Base-by-base conservation (phyloP, 2,888 invertebrate genomes). In the Sinelater perroti region DNA sequence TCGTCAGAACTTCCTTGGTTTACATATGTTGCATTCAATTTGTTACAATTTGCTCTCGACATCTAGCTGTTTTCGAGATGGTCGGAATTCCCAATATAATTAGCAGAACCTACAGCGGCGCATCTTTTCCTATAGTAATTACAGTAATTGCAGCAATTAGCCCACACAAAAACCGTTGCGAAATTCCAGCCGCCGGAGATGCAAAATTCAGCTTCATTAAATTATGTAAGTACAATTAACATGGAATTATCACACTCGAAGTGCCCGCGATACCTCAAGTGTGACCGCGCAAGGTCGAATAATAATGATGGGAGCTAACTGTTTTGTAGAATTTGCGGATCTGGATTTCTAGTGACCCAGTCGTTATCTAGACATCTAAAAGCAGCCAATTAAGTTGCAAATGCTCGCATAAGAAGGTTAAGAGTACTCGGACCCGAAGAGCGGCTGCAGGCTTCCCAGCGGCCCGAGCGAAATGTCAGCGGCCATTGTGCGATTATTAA, bases 261-360 rank as follows among this genome's bases (percentile, higher is more conserved):
- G 54, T 54, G 54, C 46, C 40, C 54, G 54, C 46, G 40, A 54
- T 54, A 46, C 35, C 46, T 54, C 54, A 54, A 46, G 38, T 54
- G 54, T 54, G 40, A 54, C 54, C 46, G 28, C 14, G 46, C 54
- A 54, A 54, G 54, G 54, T 54, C 54, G 54, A 46, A 54, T 54
- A 46, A 54, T 54, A 54, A 54, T 18, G 30, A 54, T 54, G 54
- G 40, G 54, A 54, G 46, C 17, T 46, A 54, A 46, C 46, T 54
- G 46, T 54, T 54, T 38, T 21, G 18, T 38, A 24, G 26, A 38
- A 54, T 54, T 46, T 38, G 38, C 54, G 46, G 46, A 54, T 54
- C 54, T 47, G 20, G 54, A 46, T 38, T 46, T 54, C 40, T 54
- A 31, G 30, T 46, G 46, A 54, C 54, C 54, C 54, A 21, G 46